Evolutionary conservation across 2,888 invertebrate genomes (phyloP).

Genomic region (Biston betularia): DNA sequence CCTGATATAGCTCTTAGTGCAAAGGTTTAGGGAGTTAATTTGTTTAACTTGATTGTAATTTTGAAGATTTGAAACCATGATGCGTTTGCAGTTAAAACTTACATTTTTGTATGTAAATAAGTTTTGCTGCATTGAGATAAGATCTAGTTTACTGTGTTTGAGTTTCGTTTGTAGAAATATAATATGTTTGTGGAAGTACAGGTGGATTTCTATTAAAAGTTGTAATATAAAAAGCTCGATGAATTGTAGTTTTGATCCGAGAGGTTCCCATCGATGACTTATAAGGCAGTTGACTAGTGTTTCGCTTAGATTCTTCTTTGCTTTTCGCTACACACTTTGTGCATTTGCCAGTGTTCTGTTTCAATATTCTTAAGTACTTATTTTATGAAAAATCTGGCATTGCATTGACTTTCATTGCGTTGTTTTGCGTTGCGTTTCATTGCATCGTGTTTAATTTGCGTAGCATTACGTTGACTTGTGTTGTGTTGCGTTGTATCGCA

Average conservation of each 20-base stretch:
- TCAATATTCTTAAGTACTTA: no score
- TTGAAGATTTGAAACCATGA: conserved; percentile 13
- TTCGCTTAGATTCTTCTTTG: not conserved
- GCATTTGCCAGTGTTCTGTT: no score
- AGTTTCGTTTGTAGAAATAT: not conserved
- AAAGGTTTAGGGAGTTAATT: conserved; percentile 14
- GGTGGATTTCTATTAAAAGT: conserved; percentile 71
- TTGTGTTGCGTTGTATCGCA: no score
- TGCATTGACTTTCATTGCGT: no score
- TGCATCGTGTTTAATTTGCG: no score
- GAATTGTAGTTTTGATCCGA: conserved; percentile 66
- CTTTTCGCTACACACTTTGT: no score
- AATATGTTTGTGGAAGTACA: conserved; percentile 55
- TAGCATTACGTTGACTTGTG: no score
- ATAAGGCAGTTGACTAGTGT: conserved; percentile 31
- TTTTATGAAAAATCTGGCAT: no score
- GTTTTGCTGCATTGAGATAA: conserved; percentile 21
- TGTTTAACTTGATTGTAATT: not conserved
- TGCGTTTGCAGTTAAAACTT: not conserved
- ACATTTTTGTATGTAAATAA: not conserved
- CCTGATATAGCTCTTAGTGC: conserved; percentile 28
- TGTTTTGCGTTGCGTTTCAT: no score
- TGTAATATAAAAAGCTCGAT: conserved; percentile 67
- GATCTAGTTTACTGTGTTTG: conserved; percentile 1
- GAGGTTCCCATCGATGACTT: conserved; percentile 75